Evolutionary conservation across 2,888 invertebrate species (phyloP), one percentile per base, ranked within the genome.

Genomic region (Oscheius sp.): DNA sequence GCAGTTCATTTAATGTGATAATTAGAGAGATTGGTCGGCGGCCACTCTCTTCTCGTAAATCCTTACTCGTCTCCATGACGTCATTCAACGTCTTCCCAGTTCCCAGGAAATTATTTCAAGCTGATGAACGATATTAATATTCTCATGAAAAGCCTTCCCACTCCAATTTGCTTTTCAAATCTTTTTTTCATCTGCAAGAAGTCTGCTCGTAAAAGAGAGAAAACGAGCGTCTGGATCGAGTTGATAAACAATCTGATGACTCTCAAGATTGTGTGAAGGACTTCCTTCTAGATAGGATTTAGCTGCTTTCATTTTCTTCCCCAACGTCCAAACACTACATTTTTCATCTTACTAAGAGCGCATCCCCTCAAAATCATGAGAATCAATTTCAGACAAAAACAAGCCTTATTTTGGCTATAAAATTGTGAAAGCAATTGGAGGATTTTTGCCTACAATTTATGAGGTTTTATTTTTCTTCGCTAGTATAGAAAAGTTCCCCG

Each of bases 1-100:
- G 52, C 55, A 55, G 55, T 55, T 55, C 61, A 45, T 61, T 61
- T 61, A 61, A 61, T 61, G 61, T 61, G 61, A 61, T 61, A 61
- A 61, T 61, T 61, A 45, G 61, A 61, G 31, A 61, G 61, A 61
- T 61, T 61, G 61, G 61, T 45, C 27, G 61, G 45, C 61, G 61
- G 61, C 42, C 61, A 61, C 61, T 39, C 55, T 48, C 23, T 20
- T 25, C 55, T 55, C 61, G 42, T 61, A 61, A 61, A 61, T 61
- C 61, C 42, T 27, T 42, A 23, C 61, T 29, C 55, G 31, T 37
- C 50, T 61, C 29, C 61, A 25, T 61, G 61, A 58, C 61, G 61
- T 61, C 61, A 61, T 45, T 23, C 8, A 37, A 37, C 55, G 17
- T n/a, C 20, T 61, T 61, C 61, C 61, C 29, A 42, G 17, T 61